Base-by-base conservation (phyloP, 2,113 vertebrate species). In the Recurvirostra avosetta region DNA sequence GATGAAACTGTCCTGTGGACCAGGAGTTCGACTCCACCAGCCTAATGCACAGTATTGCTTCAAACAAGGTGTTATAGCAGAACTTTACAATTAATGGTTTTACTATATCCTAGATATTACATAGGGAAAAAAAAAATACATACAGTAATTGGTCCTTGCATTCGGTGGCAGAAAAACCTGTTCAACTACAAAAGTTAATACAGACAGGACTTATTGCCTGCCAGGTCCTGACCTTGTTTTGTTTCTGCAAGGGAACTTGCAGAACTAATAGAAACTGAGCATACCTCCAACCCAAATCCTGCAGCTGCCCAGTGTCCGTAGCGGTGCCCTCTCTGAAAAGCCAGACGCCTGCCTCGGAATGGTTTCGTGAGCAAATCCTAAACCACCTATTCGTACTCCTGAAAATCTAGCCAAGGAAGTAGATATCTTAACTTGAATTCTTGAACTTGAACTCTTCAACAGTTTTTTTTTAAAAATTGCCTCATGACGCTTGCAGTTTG, bases 111-210 rank as follows among this genome's bases (percentile, higher is more conserved):
- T 50, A 56, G 22, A 16, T 58, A 79, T 56, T 58, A 79, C 30
- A 49, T 9, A 15, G 15, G 12, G 16, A 2, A 27, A 14, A 18
- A 43, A 63, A 75, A 40, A 36, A 25, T 45, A 45, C 17, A 62
- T 50, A 56, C 38, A 83, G 62, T 58, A 56, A 77, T 26, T 66
- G 32, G 50, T 82, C 68, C 50, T 76, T 83, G 71, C 20, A 43
- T 47, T 73, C 82, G 77, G 32, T 20, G 29, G 77, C 90, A 92
- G 88, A 94, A 94, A 96, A 97, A 95, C 94, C 86, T 92, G 88
- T 90, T 92, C 79, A 92, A 45, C 90, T 82, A 79, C 94, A 87
- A 94, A 94, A 87, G 92, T 95, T 94, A 94, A 94, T 96, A 61
- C 34, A 86, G 87, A 65, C 77, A 67, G 68, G 66, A 82, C 21